Evolutionary conservation across 2,888 invertebrate species (phyloP).

Genomic region (Platycnemis pennipes): DNA sequence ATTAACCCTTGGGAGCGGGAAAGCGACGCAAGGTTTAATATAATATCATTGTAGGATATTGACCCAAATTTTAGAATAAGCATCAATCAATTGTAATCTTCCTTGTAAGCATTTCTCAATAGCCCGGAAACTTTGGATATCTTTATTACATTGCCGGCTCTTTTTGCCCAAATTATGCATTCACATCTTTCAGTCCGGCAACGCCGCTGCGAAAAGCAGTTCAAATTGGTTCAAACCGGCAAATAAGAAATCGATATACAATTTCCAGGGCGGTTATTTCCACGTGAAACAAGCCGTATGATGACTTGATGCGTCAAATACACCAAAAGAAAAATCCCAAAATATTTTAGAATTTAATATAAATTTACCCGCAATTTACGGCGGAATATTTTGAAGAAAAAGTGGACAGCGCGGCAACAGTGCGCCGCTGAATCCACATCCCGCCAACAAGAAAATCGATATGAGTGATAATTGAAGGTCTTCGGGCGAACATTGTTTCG

Average conservation of each 20-base stretch:
- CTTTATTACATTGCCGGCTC: neutral
- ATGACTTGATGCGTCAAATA: neutral
- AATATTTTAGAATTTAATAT: neutral
- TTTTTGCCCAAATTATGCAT: neutral
- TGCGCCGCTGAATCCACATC: constrained; percentile 7
- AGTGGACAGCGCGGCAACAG: constrained; percentile 41
- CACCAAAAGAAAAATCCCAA: neutral
- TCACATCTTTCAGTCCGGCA: constrained; percentile 28
- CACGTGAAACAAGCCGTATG: neutral
- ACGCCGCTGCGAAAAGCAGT: constrained; percentile 37
- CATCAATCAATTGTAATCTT: too few relatives aligned
- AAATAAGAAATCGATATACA: constrained; percentile 50
- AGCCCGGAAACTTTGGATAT: neutral
- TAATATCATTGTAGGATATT: neutral
- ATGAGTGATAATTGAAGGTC: constrained; percentile 37
- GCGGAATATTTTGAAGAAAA: constrained; percentile 24
- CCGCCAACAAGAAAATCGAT: constrained; percentile 49
- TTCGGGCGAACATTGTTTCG: neutral
- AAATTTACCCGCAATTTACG: neutral
- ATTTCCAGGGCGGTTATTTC: neutral
- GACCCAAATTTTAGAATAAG: neutral
- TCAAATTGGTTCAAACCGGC: constrained; percentile 21
- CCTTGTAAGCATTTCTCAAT: too few relatives aligned
- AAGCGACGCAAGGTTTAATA: neutral
- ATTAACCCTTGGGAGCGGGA: neutral